Conservation (phyloP, 2,113 vertebrate species). For the Etheostoma spectabile region DNA sequence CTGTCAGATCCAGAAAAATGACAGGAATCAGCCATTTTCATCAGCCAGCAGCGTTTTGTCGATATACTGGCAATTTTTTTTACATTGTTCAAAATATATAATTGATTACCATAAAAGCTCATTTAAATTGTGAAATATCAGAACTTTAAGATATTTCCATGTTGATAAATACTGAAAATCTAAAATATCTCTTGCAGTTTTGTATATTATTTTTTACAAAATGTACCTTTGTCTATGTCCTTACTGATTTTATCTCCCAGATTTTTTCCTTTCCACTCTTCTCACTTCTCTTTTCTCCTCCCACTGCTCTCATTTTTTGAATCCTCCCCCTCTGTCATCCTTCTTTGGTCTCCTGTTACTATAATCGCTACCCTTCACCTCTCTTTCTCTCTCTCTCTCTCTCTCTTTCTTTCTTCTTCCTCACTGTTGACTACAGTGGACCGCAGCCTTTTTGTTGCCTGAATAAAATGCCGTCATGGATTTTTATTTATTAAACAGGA, state of each 20-base stretch:
- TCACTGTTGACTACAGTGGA: slow-evolving; percentile 2
- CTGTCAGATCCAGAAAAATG: not conserved
- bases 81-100: not conserved
- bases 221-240: not conserved
- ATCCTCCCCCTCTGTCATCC: slow-evolving; percentile 7
- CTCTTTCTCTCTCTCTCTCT: slow-evolving; percentile 2
- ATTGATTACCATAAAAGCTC: not conserved
- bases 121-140: not conserved
- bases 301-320: slow-evolving; percentile 16
- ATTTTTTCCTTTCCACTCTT: not conserved
- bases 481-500: slow-evolving; percentile 11
- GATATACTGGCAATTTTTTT: not conserved
- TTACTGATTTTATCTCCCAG: not conserved
- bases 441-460: not conserved
- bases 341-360: slow-evolving; percentile 6
- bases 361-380: slow-evolving; percentile 7
- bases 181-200: not conserved
- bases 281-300: slow-evolving; percentile 14
- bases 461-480: not conserved
- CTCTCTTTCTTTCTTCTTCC: slow-evolving; percentile 6
- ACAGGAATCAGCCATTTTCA: no score
- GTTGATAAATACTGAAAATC: slow-evolving; percentile 12
- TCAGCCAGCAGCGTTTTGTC: no score
- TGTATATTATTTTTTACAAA: not conserved
- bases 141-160: not conserved